These are phyloP conservation scores for Gryon sp. DNA, from an alignment of 1,140 invertebrate species.

Conservation along the genomic window DNA sequence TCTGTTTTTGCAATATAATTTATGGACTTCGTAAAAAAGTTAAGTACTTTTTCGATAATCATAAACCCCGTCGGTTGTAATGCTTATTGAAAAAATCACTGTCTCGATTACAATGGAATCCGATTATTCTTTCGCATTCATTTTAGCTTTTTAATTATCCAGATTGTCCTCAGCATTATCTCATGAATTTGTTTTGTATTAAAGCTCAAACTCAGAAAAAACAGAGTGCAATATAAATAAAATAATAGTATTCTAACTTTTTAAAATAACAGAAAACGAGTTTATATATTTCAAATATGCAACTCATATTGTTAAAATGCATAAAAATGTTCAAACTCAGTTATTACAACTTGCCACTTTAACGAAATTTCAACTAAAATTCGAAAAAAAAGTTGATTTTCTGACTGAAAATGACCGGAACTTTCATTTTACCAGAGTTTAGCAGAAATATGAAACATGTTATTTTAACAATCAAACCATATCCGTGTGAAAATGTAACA, in stretches of 20 bases:
- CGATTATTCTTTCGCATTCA: no score
- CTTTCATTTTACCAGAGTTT: slow-evolving; percentile 34
- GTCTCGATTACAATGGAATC: slow-evolving; percentile 21
- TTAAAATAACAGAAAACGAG: no score
- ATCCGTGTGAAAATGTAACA: slow-evolving; percentile 57
- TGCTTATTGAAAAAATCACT: slow-evolving; percentile 47
- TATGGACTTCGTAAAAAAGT: slow-evolving; percentile 55
- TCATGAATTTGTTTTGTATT: no score
- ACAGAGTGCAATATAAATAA: no score
- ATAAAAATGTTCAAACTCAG: no score
- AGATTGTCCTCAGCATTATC: no score
- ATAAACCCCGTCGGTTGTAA: slow-evolving; percentile 49
- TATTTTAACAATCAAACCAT: slow-evolving; percentile 50
- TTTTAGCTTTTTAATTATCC: no score
- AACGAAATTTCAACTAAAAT: slow-evolving; percentile 9
- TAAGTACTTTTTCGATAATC: slow-evolving; percentile 57
- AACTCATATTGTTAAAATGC: no score
- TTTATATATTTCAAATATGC: no score
- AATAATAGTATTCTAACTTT: no score
- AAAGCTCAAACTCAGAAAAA: no score
- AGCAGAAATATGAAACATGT: slow-evolving; percentile 38
- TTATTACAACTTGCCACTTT: background rate
- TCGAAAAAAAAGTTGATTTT: slow-evolving; percentile 37
- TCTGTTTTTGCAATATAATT: slow-evolving; percentile 56
- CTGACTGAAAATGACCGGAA: slow-evolving; percentile 19